phyloP scores from a whole-genome alignment of 1,140 invertebrate species.

The Drosophila navojoa region DNA sequence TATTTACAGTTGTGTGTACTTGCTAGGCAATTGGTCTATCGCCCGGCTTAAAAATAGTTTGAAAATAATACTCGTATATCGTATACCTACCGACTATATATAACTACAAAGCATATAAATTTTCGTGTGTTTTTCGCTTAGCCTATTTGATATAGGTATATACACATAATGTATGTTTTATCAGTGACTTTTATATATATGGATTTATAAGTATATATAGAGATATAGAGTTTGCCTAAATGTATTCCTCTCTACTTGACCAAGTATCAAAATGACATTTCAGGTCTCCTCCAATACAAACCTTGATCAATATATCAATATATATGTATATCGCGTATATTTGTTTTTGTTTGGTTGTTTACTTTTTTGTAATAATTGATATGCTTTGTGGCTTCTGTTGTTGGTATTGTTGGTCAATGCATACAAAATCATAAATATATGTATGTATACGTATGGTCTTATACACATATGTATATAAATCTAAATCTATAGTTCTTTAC shows the following conservation, averaged over 20 bases:
- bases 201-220: constrained; percentile 9
- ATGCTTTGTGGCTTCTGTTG: constrained; percentile 31
- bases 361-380: too few species aligned
- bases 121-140: constrained; percentile 19
- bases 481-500: constrained; percentile 8
- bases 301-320: constrained; percentile 37
- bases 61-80: constrained; percentile 24
- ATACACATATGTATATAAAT: background rate
- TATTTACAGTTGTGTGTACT: constrained; percentile 10
- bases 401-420: constrained; percentile 36
- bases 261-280: constrained; percentile 62
- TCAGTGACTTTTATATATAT: background rate
- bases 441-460: background rate
- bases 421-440: constrained; percentile 39
- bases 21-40: constrained; percentile 20
- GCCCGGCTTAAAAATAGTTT: constrained; percentile 22
- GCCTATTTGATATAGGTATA: constrained; percentile 32
- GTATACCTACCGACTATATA: constrained; percentile 48
- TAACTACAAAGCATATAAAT: constrained; percentile 37
- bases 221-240: constrained; percentile 14
- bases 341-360: too few species aligned
- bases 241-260: constrained; percentile 59
- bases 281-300: constrained; percentile 46
- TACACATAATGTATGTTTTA: constrained; percentile 25
- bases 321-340: too few species aligned